Evolutionary conservation across 2,888 invertebrate genomes (phyloP), one percentile per base, ranked within the genome.

Genomic region (Mactromeris polynyma): DNA sequence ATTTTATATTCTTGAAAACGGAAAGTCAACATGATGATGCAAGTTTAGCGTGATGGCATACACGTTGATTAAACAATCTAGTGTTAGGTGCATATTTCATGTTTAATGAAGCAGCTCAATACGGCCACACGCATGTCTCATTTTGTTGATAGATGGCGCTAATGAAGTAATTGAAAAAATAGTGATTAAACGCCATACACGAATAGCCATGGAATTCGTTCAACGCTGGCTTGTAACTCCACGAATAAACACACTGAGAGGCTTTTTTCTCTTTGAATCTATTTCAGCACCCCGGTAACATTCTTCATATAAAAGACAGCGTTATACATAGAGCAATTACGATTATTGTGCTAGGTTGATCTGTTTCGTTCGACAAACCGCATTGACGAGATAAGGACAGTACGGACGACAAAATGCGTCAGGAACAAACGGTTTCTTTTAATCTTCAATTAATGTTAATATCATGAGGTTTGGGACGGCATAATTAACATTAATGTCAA

Each of bases 161-260:
- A 73, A 73, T 73, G 36, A 36, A 73, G 31, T 73, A 73, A 73
- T 73, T 73, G 73, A 73, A 64, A 73, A 26, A 17, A 36, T 36
- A 36, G 31, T 73, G 33, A 73, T 73, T 73, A 73, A 73, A 73
- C 73, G 73, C 14, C 17, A 17, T 36, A 33, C 73, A 26, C 26
- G n/a, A 26, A 64, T 64, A 64, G 58, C 46, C 17, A 46, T 46
- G 58, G 26, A 7, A 26, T 64, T 26, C n/a, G n/a, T 64, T 64
- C 58, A 64, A 6, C n/a, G n/a, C 58, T 64, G 58, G 26, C 58
- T 26, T 64, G n/a, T n/a, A 64, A 64, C 9, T 21, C 58, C 58
- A 64, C n/a, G 26, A 26, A 64, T 64, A 64, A 64, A 64, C 58
- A 26, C 4, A 26, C 26, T 64, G 3, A 26, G n/a, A 64, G n/a